Evolutionary conservation across 37 sponge, comb jelly and placozoan genomes (phyloP).

Genomic region (Eunapius fragilis): DNA sequence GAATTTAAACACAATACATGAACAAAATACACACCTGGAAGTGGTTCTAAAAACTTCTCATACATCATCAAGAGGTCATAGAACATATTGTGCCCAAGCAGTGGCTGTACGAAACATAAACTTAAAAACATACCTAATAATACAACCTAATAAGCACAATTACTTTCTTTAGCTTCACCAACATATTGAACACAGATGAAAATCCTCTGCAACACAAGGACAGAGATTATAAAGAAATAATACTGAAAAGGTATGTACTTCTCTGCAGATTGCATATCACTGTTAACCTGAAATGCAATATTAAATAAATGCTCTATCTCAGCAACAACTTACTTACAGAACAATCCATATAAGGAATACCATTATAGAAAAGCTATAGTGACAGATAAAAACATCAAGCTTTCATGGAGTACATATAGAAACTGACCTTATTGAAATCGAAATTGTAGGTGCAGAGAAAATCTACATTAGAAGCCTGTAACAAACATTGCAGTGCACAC

Average conservation of each 20-base stretch:
- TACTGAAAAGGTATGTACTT: background rate
- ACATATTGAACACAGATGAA: conserved; percentile 42
- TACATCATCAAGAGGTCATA: conserved; percentile 76
- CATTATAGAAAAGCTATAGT: conserved; percentile 46
- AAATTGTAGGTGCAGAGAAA: conserved; percentile 66
- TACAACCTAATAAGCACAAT: background rate
- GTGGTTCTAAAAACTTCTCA: conserved; percentile 69
- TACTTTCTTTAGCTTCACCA: conserved; percentile 61
- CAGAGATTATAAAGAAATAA: background rate
- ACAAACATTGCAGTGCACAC: conserved; percentile 3
- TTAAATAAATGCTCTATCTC: background rate
- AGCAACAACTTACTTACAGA: background rate
- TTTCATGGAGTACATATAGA: background rate
- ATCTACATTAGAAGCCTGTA: conserved; percentile 64
- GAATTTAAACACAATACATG: background rate
- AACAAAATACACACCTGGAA: conserved; percentile 50
- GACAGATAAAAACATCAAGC: background rate
- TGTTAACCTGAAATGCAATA: background rate
- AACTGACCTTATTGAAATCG: conserved; percentile 67
- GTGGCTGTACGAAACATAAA: conserved; percentile 41
- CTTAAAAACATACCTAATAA: too few relatives aligned
- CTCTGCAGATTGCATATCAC: background rate
- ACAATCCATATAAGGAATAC: conserved; percentile 56
- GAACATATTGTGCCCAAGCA: conserved; percentile 89
- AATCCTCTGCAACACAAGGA: conserved; percentile 48